Evolutionary conservation across 2,113 vertebrate species (phyloP).

Genomic region (Chrysochloris asiatica): DNA sequence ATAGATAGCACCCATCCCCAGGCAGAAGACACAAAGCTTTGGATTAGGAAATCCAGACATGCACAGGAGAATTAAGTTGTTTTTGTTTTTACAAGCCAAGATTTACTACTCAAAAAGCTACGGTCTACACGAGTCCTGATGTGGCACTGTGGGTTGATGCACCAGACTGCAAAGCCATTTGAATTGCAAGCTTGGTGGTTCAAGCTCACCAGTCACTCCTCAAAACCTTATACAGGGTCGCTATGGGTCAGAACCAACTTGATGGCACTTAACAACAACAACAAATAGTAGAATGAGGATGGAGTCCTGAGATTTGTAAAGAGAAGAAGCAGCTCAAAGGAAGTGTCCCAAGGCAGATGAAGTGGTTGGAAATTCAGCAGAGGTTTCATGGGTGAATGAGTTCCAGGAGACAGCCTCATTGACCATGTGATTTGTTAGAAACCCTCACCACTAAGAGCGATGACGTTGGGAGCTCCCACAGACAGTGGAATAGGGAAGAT

Average conservation of each 20-base stretch:
- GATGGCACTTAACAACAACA: too few relatives aligned
- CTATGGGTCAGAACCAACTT: too few relatives aligned
- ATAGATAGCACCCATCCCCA: background rate
- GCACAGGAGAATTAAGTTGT: background rate
- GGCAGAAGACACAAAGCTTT: background rate
- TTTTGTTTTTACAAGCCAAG: background rate
- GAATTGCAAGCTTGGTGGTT: too few relatives aligned
- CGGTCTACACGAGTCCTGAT: too few relatives aligned
- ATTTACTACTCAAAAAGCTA: background rate
- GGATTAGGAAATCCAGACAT: background rate
- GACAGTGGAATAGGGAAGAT: background rate
- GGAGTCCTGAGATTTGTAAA: background rate
- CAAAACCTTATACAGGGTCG: too few relatives aligned
- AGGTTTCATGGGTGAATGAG: background rate
- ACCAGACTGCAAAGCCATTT: too few relatives aligned
- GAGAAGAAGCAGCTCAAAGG: background rate
- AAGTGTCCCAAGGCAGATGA: background rate
- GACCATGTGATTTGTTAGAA: background rate
- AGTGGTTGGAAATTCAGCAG: background rate
- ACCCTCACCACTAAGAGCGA: background rate
- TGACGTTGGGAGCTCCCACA: rapidly evolving
- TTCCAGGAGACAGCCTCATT: background rate
- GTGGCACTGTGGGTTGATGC: too few relatives aligned
- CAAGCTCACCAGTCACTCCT: too few relatives aligned
- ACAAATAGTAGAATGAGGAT: background rate